Percentiles rank a stretch among this genome's conserved stretches.
Conservation (phyloP, 1,140 invertebrate species). For the Drosophila micromelanica region DNA sequence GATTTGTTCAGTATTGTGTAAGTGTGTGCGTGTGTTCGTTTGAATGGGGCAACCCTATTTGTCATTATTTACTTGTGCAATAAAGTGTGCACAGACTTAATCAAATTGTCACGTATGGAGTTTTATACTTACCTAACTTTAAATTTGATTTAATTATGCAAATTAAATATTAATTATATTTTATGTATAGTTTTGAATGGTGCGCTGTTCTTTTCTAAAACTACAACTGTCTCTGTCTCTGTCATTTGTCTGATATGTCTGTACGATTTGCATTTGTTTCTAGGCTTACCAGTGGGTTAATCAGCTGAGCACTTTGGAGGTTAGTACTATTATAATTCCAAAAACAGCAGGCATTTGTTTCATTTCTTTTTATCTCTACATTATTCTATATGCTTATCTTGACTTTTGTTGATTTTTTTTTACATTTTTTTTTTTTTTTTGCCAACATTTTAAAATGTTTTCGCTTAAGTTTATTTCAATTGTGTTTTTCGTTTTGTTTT, state of each 20-base stretch:
- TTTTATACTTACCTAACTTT: neutral
- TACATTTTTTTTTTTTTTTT: neutral
- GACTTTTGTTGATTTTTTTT: neutral
- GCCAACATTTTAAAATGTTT: conserved; percentile 1
- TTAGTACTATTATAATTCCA: conserved; percentile 41
- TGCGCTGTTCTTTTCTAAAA: conserved; percentile 6
- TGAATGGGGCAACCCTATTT: neutral
- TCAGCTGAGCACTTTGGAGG: conserved; percentile 55
- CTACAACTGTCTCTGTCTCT: conserved; percentile 20
- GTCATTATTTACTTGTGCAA: neutral
- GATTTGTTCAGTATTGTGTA: conserved; percentile 28
- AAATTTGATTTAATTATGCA: neutral
- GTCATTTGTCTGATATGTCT: conserved; percentile 23
- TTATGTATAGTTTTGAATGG: neutral
- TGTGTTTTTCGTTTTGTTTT: conserved; percentile 3
- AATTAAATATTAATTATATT: neutral
- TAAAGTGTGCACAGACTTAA: neutral
- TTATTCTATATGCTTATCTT: neutral
- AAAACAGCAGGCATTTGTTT: conserved; percentile 1
- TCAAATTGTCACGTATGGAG: conserved; percentile 16
- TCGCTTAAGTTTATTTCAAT: neutral
- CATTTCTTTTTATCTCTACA: neutral
- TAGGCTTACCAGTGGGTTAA: conserved; percentile 63
- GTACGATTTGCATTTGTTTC: conserved; percentile 53
- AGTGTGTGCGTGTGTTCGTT: neutral